Evolutionary conservation across 2,888 invertebrate species (phyloP).

Genomic region (Axea sp.): DNA sequence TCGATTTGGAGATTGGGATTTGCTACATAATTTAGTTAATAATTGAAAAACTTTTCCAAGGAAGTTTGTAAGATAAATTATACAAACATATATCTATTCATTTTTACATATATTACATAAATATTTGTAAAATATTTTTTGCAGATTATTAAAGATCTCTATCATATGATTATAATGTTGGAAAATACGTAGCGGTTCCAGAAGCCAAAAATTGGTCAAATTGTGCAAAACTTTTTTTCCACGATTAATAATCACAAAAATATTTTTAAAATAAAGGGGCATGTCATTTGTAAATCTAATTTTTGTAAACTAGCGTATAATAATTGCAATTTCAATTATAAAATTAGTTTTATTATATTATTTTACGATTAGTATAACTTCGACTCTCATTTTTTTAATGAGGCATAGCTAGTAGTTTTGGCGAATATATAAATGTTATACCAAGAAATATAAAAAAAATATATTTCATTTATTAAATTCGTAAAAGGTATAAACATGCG

Average conservation of each 20-base stretch:
- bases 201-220: too few relatives aligned
- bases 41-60: neutral
- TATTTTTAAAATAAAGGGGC: too few relatives aligned
- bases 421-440: slow-evolving; percentile 1
- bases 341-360: slow-evolving; percentile 12
- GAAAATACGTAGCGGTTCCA: too few relatives aligned
- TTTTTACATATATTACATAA: neutral
- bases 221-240: too few relatives aligned
- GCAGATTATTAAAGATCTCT: neutral
- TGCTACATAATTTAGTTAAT: neutral
- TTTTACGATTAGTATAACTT: slow-evolving; percentile 19
- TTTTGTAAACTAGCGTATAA: neutral
- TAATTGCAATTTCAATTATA: slow-evolving; percentile 9
- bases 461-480: neutral
- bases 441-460: slow-evolving; percentile 47
- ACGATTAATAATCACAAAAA: too few relatives aligned
- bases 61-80: slow-evolving; percentile 1
- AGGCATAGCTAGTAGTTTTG: neutral
- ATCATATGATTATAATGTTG: neutral
- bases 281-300: too few relatives aligned
- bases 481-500: neutral
- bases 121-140: too few relatives aligned
- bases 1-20: neutral
- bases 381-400: slow-evolving; percentile 21
- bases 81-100: neutral